A percentile compares a stretch with the other conserved stretches of the same genome.
phyloP scores from a whole-genome alignment of 1,140 invertebrate genomes.

The Camponotus pennsylvanicus region DNA sequence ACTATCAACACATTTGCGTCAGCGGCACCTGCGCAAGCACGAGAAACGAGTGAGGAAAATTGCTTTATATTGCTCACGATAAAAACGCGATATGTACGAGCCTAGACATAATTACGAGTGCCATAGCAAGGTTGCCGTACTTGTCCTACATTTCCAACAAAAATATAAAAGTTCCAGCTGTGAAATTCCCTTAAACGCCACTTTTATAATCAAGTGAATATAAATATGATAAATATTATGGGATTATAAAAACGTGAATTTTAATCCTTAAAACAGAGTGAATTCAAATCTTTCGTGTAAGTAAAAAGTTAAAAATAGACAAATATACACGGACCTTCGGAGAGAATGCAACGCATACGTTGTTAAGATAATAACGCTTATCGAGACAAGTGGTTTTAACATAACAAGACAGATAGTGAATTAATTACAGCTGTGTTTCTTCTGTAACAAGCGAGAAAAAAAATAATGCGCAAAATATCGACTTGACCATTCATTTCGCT shows the following conservation, averaged over 20 bases:
- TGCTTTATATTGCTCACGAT: conserved; percentile 50
- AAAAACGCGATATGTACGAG: conserved; percentile 32
- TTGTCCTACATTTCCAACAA: conserved; percentile 11
- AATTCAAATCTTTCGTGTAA: neutral
- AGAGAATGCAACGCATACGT: neutral
- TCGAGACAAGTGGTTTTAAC: conserved; percentile 32
- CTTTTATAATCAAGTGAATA: neutral
- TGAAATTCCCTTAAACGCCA: neutral
- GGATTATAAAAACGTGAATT: neutral
- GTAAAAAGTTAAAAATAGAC: neutral
- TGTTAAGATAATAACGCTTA: conserved; percentile 40
- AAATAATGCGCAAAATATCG: neutral
- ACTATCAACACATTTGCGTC: conserved; percentile 53
- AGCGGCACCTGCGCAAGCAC: conserved; percentile 56
- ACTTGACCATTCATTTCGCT: neutral
- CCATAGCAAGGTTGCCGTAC: neutral
- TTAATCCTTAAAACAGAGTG: neutral
- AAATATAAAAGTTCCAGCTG: neutral
- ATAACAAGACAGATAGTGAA: conserved; percentile 23
- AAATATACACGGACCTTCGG: too few species aligned
- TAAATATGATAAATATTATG: neutral
- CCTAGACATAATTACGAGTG: conserved; percentile 16
- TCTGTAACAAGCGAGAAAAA: neutral
- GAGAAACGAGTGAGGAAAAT: conserved; percentile 54
- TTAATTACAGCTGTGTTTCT: conserved; percentile 45